These are phyloP conservation scores for Synergus itoensis DNA, from an alignment of 2,888 invertebrate genomes.

Conservation along the genomic window DNA sequence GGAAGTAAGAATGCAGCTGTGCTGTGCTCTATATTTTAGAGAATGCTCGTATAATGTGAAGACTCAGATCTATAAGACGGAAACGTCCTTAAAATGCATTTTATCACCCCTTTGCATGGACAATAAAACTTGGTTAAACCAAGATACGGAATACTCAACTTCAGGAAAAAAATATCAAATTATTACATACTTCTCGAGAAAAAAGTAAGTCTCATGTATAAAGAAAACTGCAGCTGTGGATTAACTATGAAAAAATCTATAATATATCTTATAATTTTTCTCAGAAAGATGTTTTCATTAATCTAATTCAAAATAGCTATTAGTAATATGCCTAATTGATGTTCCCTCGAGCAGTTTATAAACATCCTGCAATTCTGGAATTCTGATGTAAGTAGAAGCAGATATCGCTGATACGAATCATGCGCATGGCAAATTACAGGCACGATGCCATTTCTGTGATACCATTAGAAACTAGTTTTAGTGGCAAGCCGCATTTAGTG, in stretches of 20 bases:
- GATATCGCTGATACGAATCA: constrained; percentile 20
- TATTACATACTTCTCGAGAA: not conserved
- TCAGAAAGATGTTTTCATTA: not conserved
- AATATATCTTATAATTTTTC: too few species aligned
- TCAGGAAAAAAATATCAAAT: not conserved
- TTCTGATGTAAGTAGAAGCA: constrained; percentile 17
- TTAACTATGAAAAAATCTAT: too few species aligned
- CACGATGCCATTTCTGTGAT: constrained; percentile 15
- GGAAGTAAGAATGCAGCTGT: constrained; percentile 29
- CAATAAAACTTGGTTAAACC: not conserved
- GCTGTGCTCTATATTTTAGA: constrained; percentile 10
- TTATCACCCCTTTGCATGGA: constrained; percentile 18
- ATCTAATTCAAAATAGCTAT: not conserved
- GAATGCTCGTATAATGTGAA: constrained; percentile 25
- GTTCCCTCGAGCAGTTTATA: not conserved
- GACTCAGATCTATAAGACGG: constrained; percentile 1
- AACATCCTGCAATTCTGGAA: constrained; percentile 1
- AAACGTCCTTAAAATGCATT: constrained; percentile 29
- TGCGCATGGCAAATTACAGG: constrained; percentile 27
- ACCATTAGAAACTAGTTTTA: constrained; percentile 29
- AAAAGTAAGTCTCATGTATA: not conserved
- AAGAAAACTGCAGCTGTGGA: not conserved
- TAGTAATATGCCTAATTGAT: not conserved
- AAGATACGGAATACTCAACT: not conserved
- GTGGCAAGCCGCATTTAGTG: constrained; percentile 12